Conservation (phyloP, 2,888 invertebrate species). For the Drosophila kuntzei region DNA sequence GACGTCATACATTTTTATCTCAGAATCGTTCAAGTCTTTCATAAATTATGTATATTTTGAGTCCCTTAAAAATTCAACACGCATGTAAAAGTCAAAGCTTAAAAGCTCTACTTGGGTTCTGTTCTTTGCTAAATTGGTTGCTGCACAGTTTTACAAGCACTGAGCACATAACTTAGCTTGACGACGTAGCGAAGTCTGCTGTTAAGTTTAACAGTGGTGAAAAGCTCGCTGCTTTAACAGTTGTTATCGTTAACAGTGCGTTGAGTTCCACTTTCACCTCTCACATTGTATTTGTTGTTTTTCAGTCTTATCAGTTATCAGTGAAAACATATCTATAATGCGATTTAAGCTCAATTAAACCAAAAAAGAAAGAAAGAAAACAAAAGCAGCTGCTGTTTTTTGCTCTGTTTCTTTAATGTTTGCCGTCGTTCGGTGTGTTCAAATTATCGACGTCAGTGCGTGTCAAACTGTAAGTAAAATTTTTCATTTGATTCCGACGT, state of each 20-base stretch:
- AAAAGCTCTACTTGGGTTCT: slow-evolving; percentile 21
- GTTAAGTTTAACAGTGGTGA: slow-evolving; percentile 7
- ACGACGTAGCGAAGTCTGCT: slow-evolving; percentile 4
- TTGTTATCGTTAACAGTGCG: slow-evolving; percentile 4
- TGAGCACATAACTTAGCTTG: background rate
- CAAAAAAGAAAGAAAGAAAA: background rate
- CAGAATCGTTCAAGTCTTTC: background rate
- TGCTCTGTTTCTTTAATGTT: background rate
- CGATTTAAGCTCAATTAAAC: slow-evolving; percentile 26
- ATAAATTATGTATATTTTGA: background rate
- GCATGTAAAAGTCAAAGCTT: background rate
- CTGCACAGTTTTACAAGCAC: slow-evolving; percentile 17
- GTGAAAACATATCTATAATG: slow-evolving; percentile 29
- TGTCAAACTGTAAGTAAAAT: slow-evolving; percentile 21
- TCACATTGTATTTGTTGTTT: background rate
- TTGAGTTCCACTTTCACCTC: background rate
- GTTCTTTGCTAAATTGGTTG: slow-evolving; percentile 28
- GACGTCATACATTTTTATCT: background rate
- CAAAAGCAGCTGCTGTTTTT: background rate
- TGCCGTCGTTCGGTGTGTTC: background rate
- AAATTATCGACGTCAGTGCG: background rate
- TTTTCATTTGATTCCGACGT: background rate
- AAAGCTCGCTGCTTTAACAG: slow-evolving; percentile 22
- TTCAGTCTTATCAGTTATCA: slow-evolving; percentile 9
- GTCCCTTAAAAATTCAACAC: background rate